These are phyloP conservation scores for Cyphomyrmex costatus DNA, from an alignment of 1,140 invertebrate genomes.

Conservation along the genomic window DNA sequence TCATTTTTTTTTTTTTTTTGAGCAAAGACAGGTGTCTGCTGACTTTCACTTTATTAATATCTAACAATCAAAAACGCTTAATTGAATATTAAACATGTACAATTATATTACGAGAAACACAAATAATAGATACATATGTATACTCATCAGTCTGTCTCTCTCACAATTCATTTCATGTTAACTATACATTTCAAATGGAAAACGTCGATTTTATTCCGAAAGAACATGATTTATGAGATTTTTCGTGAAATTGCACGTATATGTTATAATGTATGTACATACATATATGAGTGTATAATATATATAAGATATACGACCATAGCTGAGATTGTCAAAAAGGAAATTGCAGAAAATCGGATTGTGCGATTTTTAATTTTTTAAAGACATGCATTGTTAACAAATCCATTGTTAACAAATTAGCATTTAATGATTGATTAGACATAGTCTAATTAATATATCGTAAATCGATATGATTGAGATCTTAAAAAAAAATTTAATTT, in stretches of 20 bases:
- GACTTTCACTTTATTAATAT: constrained; percentile 53
- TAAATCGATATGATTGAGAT: neutral
- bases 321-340: neutral
- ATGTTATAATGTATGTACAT: neutral
- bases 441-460: neutral
- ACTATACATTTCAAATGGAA: neutral
- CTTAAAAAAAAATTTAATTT: neutral
- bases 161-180: neutral
- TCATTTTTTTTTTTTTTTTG: constrained; percentile 31
- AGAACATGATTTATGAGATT: constrained; percentile 5
- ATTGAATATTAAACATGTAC: constrained; percentile 50
- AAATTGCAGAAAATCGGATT: constrained; percentile 35
- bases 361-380: neutral
- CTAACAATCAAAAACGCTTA: constrained; percentile 19
- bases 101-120: constrained; percentile 35
- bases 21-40: constrained; percentile 67
- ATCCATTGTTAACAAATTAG: neutral
- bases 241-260: neutral
- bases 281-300: neutral
- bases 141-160: constrained; percentile 40
- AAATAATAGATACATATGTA: constrained; percentile 17
- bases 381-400: constrained; percentile 11
- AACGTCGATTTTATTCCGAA: neutral
- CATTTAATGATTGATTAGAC: neutral
- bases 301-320: neutral